phyloP scores from a whole-genome alignment of 2,113 vertebrate genomes.

The Cyprinodon variegatus region DNA sequence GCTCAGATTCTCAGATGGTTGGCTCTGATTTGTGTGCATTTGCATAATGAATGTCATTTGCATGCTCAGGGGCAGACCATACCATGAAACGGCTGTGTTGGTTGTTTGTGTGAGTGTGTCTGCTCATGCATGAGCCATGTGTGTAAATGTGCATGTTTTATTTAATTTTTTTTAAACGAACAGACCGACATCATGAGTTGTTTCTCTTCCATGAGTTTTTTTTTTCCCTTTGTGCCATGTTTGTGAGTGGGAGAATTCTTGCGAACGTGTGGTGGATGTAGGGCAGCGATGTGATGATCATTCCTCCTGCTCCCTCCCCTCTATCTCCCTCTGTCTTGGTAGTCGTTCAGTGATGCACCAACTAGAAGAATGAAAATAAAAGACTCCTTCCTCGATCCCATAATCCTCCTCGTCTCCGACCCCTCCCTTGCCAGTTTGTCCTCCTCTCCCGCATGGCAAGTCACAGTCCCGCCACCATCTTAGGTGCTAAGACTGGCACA shows the following conservation, averaged over 20 bases:
- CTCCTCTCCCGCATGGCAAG: conserved; percentile 70
- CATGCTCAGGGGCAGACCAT: conserved; percentile 93
- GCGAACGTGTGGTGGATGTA: conserved; percentile 35
- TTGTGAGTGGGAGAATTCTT: conserved; percentile 36
- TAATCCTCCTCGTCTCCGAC: conserved; percentile 68
- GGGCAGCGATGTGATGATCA: conserved; percentile 59
- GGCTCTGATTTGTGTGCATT: conserved; percentile 96
- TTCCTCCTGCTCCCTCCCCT: conserved; percentile 40
- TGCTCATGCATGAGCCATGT: conserved; percentile 48
- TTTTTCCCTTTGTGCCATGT: conserved; percentile 22
- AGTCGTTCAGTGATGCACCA: conserved; percentile 58
- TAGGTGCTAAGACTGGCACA: conserved; percentile 79
- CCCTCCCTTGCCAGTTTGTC: conserved; percentile 74
- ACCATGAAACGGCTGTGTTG: conserved; percentile 83
- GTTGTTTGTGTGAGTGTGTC: conserved; percentile 59
- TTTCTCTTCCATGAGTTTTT: conserved; percentile 45
- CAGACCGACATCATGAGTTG: conserved; percentile 50
- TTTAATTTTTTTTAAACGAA: conserved; percentile 36
- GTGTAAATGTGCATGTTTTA: conserved; percentile 51
- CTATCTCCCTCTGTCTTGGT: conserved; percentile 37
- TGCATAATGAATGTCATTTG: conserved; percentile 98
- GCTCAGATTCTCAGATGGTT: conserved; percentile 87
- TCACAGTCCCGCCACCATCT: conserved; percentile 81
- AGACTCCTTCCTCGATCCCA: conserved; percentile 72
- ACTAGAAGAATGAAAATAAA: conserved; percentile 66